Base-by-base conservation (phyloP, 2,113 vertebrate species). In the Acanthisitta chloris region DNA sequence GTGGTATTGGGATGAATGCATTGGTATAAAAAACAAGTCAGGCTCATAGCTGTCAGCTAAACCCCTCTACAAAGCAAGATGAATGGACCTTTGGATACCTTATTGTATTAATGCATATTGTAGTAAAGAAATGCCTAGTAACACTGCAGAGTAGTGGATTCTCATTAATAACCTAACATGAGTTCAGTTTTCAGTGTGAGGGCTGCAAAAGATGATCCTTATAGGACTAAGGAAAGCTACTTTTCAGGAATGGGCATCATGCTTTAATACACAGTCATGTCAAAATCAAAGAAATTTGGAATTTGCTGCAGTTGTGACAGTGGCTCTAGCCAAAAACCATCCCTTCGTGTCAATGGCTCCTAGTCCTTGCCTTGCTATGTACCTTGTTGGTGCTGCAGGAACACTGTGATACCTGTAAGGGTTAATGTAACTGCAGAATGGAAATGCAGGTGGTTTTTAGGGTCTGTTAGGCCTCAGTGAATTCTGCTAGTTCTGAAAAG, bases 21-120 rank as follows among this genome's bases (percentile, higher is more conserved):
- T 18, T 71, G 88, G 82, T 74, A 52, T 55, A 67, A 88, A 85
- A 73, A 43, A 52, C 34, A 61, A 84, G 52, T 55, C 76, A 78
- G 72, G 65, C 72, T 92, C 36, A 26, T 15, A 88, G 45, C 55
- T 95, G 92, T 81, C 82, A 90, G 88, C 79, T 67, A 90, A 90
- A 66, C 51, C 67, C 38, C 26, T 70, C 71, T 78, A 57, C 64
- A 81, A 59, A 58, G n/a, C 19, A 36, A 58, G 36, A 74, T 34
- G 79, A 86, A 88, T 66, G 76, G 64, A 67, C 31, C 55, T 96
- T 77, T 74, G 79, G 40, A 84, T 83, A 64, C 59, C 48, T 58
- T 80, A 62, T 52, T 86, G 38, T 86, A 70, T 78, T 74, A 72
- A 86, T 43, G 19, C 1, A 1, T 42, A 25, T 20, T 40, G 12